phyloP scores from a whole-genome alignment of 1,140 invertebrate species.

The Sipha flava region DNA sequence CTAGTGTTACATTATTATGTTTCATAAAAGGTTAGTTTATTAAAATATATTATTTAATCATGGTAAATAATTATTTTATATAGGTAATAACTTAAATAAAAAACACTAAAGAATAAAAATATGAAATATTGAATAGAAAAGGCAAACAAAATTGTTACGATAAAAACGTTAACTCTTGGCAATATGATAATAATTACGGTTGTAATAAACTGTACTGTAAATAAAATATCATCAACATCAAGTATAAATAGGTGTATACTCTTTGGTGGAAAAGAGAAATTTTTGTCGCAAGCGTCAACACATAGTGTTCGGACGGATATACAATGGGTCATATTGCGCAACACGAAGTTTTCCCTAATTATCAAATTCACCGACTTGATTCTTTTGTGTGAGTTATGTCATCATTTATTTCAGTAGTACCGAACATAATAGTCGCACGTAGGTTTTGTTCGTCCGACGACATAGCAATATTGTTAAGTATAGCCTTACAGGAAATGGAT shows the following conservation, averaged over 20 bases:
- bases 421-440: not conserved
- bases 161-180: not conserved
- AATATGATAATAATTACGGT: not conserved
- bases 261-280: not conserved
- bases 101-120: not conserved
- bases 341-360: not conserved
- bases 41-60: too few relatives aligned
- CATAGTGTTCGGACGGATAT: not conserved
- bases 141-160: not conserved
- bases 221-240: too few relatives aligned
- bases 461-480: not conserved
- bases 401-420: not conserved
- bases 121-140: not conserved
- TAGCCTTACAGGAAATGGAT: not conserved
- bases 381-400: not conserved
- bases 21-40: too few relatives aligned
- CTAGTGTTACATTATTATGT: too few relatives aligned
- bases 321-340: constrained; percentile 17
- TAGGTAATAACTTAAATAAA: too few relatives aligned
- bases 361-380: not conserved
- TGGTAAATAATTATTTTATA: too few relatives aligned
- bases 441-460: not conserved
- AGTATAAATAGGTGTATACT: not conserved
- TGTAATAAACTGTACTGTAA: not conserved
- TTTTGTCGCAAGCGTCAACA: not conserved